phyloP scores from a whole-genome alignment of 2,113 vertebrate species.

The Sarotherodon lohbergeri region DNA sequence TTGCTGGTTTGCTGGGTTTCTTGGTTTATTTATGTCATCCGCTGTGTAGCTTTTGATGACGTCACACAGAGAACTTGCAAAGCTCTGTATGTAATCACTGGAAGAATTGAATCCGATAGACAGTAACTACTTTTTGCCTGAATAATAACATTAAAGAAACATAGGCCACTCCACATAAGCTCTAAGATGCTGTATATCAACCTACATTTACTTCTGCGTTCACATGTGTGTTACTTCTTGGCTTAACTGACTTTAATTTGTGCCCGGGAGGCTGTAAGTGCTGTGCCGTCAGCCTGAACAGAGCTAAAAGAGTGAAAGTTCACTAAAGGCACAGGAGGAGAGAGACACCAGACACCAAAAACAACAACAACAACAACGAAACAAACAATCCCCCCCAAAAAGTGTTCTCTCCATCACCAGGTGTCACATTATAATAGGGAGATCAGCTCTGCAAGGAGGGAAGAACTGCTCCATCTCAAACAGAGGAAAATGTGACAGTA shows the following conservation, averaged over 20 bases:
- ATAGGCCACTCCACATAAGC: background rate
- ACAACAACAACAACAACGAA: background rate
- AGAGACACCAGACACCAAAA: slow-evolving; percentile 33
- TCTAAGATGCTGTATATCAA: background rate
- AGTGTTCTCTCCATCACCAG: slow-evolving; percentile 9
- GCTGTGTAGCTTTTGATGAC: slow-evolving; percentile 17
- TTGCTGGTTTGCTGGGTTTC: slow-evolving; percentile 57
- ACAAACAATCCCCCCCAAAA: background rate
- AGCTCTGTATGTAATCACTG: background rate
- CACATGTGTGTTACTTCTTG: slow-evolving; percentile 31
- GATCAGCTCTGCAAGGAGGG: background rate
- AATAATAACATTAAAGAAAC: background rate
- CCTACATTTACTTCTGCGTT: slow-evolving; percentile 11
- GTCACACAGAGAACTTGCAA: background rate
- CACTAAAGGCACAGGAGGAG: slow-evolving; percentile 68
- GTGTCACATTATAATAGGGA: background rate
- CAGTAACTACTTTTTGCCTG: background rate
- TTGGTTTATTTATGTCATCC: slow-evolving; percentile 4
- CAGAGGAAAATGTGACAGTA: background rate
- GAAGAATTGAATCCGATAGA: background rate
- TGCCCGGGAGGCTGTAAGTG: slow-evolving; percentile 36
- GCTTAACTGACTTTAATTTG: slow-evolving; percentile 18
- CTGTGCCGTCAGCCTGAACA: background rate
- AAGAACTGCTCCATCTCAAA: background rate
- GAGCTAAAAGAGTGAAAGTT: slow-evolving; percentile 45